Conservation (phyloP, 1,140 invertebrate genomes). For the Galendromus occidentalis region DNA sequence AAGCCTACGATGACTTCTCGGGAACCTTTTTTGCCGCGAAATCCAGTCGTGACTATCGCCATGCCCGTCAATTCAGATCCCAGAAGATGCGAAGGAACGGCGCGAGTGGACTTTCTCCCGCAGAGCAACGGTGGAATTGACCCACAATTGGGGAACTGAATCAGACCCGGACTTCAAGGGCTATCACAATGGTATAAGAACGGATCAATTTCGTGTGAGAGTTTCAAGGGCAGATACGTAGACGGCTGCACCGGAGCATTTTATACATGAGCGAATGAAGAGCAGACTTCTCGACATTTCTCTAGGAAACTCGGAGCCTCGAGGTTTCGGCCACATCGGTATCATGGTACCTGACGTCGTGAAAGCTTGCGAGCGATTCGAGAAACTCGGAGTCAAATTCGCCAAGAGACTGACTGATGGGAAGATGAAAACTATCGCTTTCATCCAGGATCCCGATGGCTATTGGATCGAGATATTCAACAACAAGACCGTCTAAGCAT, state of each 20-base stretch:
- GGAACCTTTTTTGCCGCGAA: too few relatives aligned
- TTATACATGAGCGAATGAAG: neutral
- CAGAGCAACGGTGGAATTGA: slow-evolving; percentile 74
- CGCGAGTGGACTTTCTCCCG: slow-evolving; percentile 53
- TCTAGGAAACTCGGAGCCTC: slow-evolving; percentile 55
- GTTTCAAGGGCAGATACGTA: too few relatives aligned
- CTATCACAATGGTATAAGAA: slow-evolving; percentile 49
- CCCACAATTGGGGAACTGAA: slow-evolving; percentile 88
- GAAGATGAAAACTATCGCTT: slow-evolving; percentile 79
- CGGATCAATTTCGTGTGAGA: neutral
- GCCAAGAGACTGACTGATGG: slow-evolving; percentile 53
- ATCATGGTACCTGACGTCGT: slow-evolving; percentile 69
- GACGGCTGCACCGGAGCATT: neutral
- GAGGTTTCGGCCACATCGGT: slow-evolving; percentile 76
- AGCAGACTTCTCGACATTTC: neutral
- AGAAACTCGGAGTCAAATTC: slow-evolving; percentile 63
- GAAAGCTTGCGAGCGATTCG: slow-evolving; percentile 62
- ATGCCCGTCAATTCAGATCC: slow-evolving; percentile 19
- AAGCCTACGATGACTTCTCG: too few relatives aligned
- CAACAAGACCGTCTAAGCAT: slow-evolving; percentile 23
- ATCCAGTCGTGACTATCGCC: too few relatives aligned
- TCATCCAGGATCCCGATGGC: slow-evolving; percentile 83
- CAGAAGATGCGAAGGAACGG: slow-evolving; percentile 43
- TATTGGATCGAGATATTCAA: slow-evolving; percentile 92
- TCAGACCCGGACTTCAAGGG: slow-evolving; percentile 43